A percentile compares a stretch with the other conserved stretches of the same genome.
phyloP scores from a whole-genome alignment of 2,888 invertebrate species.

The Drosophila setosimentum region DNA sequence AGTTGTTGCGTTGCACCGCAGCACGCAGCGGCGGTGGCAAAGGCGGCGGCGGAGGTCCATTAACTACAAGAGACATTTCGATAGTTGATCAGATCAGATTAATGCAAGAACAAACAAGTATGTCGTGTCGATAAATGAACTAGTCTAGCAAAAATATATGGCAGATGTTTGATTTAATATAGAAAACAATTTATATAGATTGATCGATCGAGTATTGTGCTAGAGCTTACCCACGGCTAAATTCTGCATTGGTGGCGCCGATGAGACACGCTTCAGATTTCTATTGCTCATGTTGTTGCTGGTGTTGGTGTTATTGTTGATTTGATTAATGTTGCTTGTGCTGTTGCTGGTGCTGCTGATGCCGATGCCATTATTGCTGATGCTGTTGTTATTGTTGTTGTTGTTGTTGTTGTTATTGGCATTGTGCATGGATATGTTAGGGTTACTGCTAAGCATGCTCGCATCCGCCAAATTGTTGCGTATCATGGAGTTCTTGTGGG shows the following conservation, averaged over 20 bases:
- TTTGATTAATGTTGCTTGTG: slow-evolving; percentile 27
- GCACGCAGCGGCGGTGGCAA: slow-evolving; percentile 88
- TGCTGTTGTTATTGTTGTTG: slow-evolving; percentile 71
- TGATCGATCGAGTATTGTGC: not conserved
- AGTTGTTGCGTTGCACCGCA: slow-evolving; percentile 73
- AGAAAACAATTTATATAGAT: not conserved
- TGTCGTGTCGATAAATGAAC: not conserved
- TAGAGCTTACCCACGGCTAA: slow-evolving; percentile 80
- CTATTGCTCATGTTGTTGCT: slow-evolving; percentile 76
- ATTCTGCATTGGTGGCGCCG: slow-evolving; percentile 86
- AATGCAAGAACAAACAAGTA: not conserved
- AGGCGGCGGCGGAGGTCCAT: slow-evolving; percentile 90
- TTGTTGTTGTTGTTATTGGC: slow-evolving; percentile 43
- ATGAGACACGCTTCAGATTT: slow-evolving; percentile 87
- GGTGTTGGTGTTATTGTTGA: slow-evolving; percentile 46
- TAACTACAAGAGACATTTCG: slow-evolving; percentile 59
- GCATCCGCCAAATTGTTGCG: slow-evolving; percentile 80
- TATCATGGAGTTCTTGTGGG: slow-evolving; percentile 83
- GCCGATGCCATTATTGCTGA: slow-evolving; percentile 35
- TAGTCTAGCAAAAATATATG: not conserved
- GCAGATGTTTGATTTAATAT: not conserved
- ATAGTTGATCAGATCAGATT: not conserved
- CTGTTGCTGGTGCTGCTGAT: slow-evolving; percentile 56
- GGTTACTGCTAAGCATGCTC: slow-evolving; percentile 44
- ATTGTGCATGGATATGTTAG: slow-evolving; percentile 56